These are phyloP conservation scores for Papilio demoleus DNA, from an alignment of 2,888 invertebrate genomes.

Conservation along the genomic window DNA sequence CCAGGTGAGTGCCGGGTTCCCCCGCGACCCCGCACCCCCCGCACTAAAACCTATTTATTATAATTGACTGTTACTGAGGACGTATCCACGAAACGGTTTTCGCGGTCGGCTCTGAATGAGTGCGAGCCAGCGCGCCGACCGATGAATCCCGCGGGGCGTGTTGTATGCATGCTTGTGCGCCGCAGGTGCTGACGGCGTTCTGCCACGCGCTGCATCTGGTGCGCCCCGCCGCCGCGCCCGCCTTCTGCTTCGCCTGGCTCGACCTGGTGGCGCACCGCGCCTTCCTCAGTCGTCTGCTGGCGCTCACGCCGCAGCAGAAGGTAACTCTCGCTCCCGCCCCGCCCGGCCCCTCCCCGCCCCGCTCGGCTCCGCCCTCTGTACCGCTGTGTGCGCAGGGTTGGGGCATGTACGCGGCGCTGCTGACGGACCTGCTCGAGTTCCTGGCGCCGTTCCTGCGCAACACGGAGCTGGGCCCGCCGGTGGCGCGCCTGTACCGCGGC, in stretches of 20 bases:
- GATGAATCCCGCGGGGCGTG: too few species aligned
- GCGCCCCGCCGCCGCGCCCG: conserved; percentile 96
- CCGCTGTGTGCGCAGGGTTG: conserved; percentile 85
- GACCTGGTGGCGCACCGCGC: conserved; percentile 98
- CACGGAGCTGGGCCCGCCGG: conserved; percentile 97
- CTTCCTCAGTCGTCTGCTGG: conserved; percentile 96
- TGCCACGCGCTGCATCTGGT: conserved; percentile 97
- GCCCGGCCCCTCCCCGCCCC: too few species aligned
- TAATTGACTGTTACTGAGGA: too few species aligned
- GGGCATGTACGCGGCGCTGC: conserved; percentile 98
- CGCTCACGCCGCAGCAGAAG: conserved; percentile 95
- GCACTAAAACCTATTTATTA: too few species aligned
- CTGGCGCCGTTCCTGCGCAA: conserved; percentile 98
- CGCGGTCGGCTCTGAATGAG: too few species aligned
- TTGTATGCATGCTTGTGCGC: too few species aligned
- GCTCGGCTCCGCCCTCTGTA: too few species aligned
- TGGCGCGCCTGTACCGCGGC: conserved; percentile 97
- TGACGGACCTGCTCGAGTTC: conserved; percentile 98
- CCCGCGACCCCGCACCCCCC: too few species aligned
- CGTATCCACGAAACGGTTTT: too few species aligned
- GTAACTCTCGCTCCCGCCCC: conserved; percentile 53
- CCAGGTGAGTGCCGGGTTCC: too few species aligned
- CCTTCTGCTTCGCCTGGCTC: conserved; percentile 99
- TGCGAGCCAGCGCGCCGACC: too few species aligned
- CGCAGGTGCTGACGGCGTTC: conserved; percentile 95